Evolutionary conservation across 2,888 invertebrate species (phyloP), one percentile per base, ranked within the genome.

Genomic region (Tipula lateralis): DNA sequence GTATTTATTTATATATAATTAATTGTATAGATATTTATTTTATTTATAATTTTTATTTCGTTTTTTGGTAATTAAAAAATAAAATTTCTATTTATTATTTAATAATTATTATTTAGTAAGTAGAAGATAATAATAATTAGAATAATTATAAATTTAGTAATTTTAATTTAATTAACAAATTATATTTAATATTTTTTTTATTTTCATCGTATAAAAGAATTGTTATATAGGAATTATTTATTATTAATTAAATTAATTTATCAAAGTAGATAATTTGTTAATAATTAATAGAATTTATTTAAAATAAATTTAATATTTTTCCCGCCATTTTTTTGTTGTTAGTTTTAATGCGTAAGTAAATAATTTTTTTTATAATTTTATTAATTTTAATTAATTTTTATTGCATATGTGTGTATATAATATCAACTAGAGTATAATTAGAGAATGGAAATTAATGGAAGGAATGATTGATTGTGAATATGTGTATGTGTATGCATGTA

Each of bases 191-290:
- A 39, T 19, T 50, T 19, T 66, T 66, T 66, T 66, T 66, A 66
- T 66, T 66, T 66, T 66, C 66, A 66, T 66, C 66, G 66, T 66
- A 66, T 24, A 66, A 66, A 66, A 66, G 66, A 66, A 24, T n/a
- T 66, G 19, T 66, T 66, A 66, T 24, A 66, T 66, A 66, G 66
- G 66, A 66, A 66, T 66, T 66, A 66, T 66, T n/a, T 66, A 66
- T 19, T 66, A 66, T 66, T 66, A 66, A 24, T 66, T 66, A 66
- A 66, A 66, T 66, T 66, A 50, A 50, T 50, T 66, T 66, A 13
- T 66, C n/a, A 13, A 24, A 24, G 66, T 66, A 16, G n/a, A 4
- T 66, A 66, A 66, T 66, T 66, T 66, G 24, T 66, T 66, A 24
- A 66, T 24, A 50, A 50, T 4, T n/a, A 44, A 44, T 44, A 44